Evolutionary conservation across 1,140 invertebrate genomes (phyloP).

Genomic region (Stegodyphus mimosarum): DNA sequence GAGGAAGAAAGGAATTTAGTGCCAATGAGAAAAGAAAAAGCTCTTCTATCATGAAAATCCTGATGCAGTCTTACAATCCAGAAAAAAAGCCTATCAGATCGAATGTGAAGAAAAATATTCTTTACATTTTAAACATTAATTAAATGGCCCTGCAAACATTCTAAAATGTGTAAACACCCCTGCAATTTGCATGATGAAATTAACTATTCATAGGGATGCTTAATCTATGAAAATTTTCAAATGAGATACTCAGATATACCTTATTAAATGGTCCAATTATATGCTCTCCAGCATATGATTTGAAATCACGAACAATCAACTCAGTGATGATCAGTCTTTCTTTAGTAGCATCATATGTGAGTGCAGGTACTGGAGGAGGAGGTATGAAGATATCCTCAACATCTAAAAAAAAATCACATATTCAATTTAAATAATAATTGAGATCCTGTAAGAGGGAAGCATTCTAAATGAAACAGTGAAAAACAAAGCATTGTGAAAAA

Average conservation of each 20-base stretch:
- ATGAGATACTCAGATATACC: conserved; percentile 62
- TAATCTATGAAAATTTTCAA: no score
- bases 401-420: conserved; percentile 17
- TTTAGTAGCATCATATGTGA: conserved; percentile 76
- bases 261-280: conserved; percentile 74
- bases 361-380: conserved; percentile 76
- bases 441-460: no score
- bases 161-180: no score
- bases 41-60: no score
- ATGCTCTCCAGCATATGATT: conserved; percentile 92
- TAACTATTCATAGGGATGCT: no score
- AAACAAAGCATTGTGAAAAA: no score
- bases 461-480: no score
- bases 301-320: conserved; percentile 95
- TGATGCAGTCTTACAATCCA: no score
- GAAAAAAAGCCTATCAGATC: neutral
- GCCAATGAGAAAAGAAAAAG: no score
- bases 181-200: no score
- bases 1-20: no score
- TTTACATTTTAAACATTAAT: neutral
- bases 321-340: conserved; percentile 90
- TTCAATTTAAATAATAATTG: no score
- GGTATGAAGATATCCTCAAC: conserved; percentile 42
- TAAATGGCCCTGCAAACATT: neutral
- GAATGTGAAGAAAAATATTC: conserved; percentile 13